Conservation (phyloP, 2,888 invertebrate species). For the Nematopogon swammerdamellus region DNA sequence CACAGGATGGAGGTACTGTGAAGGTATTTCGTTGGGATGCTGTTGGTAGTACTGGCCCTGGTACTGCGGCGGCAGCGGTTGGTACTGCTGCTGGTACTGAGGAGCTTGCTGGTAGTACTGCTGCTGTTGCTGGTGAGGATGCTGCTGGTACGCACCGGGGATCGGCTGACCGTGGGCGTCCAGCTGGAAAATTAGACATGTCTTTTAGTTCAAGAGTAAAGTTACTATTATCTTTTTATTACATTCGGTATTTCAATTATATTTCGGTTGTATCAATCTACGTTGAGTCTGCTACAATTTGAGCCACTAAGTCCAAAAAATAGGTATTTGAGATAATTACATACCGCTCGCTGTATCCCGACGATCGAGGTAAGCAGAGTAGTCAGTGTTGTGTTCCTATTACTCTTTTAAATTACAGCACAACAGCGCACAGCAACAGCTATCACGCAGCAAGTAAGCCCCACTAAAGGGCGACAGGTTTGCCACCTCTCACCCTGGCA, state of each 20-base stretch:
- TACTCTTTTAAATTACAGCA: background rate
- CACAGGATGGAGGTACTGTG: slow-evolving; percentile 11
- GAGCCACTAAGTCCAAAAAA: background rate
- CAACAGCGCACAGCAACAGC: background rate
- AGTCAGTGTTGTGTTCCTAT: slow-evolving; percentile 6
- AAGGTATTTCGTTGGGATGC: slow-evolving; percentile 10
- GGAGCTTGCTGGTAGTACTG: slow-evolving; percentile 12
- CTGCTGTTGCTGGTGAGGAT: slow-evolving; percentile 20
- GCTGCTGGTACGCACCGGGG: slow-evolving; percentile 37
- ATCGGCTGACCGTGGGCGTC: slow-evolving; percentile 38
- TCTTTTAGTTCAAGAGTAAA: too few relatives aligned
- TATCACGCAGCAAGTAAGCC: too few relatives aligned
- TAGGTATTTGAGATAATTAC: background rate
- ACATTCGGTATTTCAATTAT: too few relatives aligned
- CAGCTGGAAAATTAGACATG: slow-evolving; percentile 27
- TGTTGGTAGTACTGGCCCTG: slow-evolving; percentile 16
- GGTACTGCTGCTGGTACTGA: slow-evolving; percentile 12
- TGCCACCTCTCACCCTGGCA: too few relatives aligned
- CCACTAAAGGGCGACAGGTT: too few relatives aligned
- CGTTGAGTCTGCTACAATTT: too few relatives aligned
- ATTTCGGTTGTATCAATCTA: too few relatives aligned
- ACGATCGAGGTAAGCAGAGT: too few relatives aligned
- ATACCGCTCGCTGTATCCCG: background rate
- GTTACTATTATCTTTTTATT: background rate
- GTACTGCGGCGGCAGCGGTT: slow-evolving; percentile 15